Conservation (phyloP, 2,888 invertebrate species). For the Meta bourneti region DNA sequence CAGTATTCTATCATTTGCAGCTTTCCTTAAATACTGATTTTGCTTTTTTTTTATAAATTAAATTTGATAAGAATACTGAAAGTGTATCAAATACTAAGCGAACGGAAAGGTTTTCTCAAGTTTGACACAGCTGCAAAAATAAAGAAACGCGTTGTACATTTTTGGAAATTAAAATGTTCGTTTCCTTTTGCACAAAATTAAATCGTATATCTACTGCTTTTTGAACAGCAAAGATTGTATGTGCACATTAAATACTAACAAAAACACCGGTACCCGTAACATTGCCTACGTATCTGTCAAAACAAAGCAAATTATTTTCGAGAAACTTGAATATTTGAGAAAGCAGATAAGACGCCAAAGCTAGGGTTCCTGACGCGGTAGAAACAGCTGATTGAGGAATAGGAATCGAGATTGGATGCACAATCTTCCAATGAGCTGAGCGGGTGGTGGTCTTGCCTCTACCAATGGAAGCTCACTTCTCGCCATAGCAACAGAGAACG, state of each 20-base stretch:
- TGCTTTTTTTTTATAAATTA: no score
- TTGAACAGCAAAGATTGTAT: no score
- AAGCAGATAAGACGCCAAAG: slow-evolving; percentile 42
- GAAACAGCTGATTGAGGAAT: slow-evolving; percentile 74
- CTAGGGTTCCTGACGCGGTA: slow-evolving; percentile 25
- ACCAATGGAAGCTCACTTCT: slow-evolving; percentile 50
- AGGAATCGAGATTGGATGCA: slow-evolving; percentile 69
- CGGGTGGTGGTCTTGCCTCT: slow-evolving; percentile 69
- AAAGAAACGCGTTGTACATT: no score
- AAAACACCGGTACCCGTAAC: neutral
- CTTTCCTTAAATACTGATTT: no score
- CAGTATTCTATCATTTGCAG: no score
- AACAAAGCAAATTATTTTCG: neutral
- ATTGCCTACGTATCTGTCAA: neutral
- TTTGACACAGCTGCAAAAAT: no score
- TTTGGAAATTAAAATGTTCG: no score
- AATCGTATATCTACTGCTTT: no score
- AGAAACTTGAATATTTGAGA: neutral
- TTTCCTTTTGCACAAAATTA: no score
- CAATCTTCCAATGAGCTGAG: slow-evolving; percentile 63
- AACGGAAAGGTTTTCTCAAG: no score
- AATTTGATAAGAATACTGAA: no score
- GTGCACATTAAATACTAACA: neutral
- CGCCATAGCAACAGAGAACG: slow-evolving; percentile 76
- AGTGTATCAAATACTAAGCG: no score